These are phyloP conservation scores for Myotis pilosus DNA, from an alignment of 2,797 vertebrate genomes.

Conservation along the genomic window DNA sequence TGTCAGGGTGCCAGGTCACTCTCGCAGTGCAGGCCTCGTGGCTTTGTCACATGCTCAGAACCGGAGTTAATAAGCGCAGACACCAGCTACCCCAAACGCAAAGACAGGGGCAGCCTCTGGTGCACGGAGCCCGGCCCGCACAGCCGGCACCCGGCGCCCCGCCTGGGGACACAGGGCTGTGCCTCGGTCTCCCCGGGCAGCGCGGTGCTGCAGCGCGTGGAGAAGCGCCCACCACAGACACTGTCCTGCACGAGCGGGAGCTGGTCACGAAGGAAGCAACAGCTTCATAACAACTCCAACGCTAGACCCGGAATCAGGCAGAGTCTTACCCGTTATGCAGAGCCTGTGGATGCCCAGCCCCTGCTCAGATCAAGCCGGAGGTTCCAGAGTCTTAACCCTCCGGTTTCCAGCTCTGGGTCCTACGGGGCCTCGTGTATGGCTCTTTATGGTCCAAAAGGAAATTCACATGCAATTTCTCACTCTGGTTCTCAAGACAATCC, in stretches of 20 bases:
- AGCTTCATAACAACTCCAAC: background rate
- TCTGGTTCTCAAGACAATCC: background rate
- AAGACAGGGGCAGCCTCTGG: background rate
- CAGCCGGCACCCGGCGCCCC: too few species aligned
- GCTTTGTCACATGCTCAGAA: background rate
- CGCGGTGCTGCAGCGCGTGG: rapidly evolving
- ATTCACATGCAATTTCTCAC: too few species aligned
- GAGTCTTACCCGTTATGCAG: background rate
- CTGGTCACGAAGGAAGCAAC: rapidly evolving
- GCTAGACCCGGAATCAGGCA: background rate
- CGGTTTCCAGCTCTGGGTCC: background rate
- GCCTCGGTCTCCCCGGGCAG: background rate
- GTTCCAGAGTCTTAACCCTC: too few species aligned
- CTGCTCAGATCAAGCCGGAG: rapidly evolving
- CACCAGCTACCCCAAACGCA: too few species aligned
- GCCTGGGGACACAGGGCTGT: background rate
- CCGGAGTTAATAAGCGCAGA: background rate
- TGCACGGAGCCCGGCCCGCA: background rate
- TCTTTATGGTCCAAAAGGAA: background rate
- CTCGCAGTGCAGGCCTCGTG: background rate
- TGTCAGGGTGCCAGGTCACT: background rate
- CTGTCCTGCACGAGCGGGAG: background rate
- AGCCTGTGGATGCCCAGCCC: background rate
- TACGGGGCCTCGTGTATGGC: background rate
- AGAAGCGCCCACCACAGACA: background rate